Evolutionary conservation across 2,888 invertebrate species (phyloP), one percentile per base, ranked within the genome.

Genomic region (Zygaena filipendulae): DNA sequence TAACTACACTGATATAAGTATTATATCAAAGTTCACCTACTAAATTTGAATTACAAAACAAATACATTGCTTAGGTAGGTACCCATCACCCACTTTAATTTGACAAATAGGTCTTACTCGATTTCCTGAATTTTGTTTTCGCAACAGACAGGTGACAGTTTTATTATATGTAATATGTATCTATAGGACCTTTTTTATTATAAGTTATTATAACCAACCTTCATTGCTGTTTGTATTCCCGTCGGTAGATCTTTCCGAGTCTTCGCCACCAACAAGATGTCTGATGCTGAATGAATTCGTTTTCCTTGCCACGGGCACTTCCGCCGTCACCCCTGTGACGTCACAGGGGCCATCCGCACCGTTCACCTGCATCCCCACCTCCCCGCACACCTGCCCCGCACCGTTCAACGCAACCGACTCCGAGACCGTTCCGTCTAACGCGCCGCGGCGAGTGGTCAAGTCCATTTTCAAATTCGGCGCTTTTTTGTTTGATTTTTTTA

Each of bases 371-470:
- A n/a, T n/a, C n/a, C n/a, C n/a, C 45, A 52, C 35, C 27, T 58
- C 61, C 40, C 59, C 47, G 40, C 60, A 64, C 62, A 56, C 51
- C 50, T 58, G 53, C 38, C 55, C 62, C 40, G 49, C 51, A 33
- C 63, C 68, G 43, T 61, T 64, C 43, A 55, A 34, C 35, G 55
- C 40, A 34, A 52, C 44, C 32, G 39, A 27, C 25, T 48, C 50
- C 30, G 43, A 47, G 16, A 42, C 42, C 31, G 46, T 49, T 11
- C 59, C 69, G 45, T 56, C 47, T 40, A 55, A 39, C 21, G 69
- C 72, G 42, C 59, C 64, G 21, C 77, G 66, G 36, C 79, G 72
- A 38, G 75, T 79, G 12, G 77, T 75, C 61, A 79, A 59, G 70
- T 79, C 79, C 79, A 79, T 79, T 49, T 67, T 69, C 52, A 41